A percentile compares a stretch with the other conserved stretches of the same genome.
phyloP scores from a whole-genome alignment of 2,888 invertebrate genomes.

The Ectobius pallidus region DNA sequence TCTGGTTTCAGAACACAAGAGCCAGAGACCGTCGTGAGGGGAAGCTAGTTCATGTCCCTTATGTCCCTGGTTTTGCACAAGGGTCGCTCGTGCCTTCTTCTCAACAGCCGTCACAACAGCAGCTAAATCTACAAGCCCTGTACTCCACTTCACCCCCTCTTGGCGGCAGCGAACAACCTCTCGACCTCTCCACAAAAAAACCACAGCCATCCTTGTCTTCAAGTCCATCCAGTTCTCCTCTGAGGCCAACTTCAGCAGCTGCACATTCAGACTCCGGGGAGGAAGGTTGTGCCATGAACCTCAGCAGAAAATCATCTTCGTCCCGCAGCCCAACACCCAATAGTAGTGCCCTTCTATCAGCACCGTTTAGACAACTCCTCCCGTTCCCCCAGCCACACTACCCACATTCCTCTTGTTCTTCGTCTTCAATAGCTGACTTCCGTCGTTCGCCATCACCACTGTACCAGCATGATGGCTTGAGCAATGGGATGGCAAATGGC shows the following conservation, averaged over 20 bases:
- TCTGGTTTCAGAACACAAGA: slow-evolving; percentile 96
- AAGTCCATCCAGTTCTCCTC: slow-evolving; percentile 67
- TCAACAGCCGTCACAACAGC: slow-evolving; percentile 36
- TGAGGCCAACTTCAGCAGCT: slow-evolving; percentile 62
- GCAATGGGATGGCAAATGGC: slow-evolving; percentile 52
- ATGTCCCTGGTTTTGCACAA: slow-evolving; percentile 49
- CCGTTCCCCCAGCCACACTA: slow-evolving; percentile 56
- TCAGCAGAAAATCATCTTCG: slow-evolving; percentile 67
- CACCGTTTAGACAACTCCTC: slow-evolving; percentile 31
- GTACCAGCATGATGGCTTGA: slow-evolving; percentile 35
- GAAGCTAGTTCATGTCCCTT: slow-evolving; percentile 58
- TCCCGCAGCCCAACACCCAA: slow-evolving; percentile 65
- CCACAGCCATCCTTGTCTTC: slow-evolving; percentile 59
- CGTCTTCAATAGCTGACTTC: slow-evolving; percentile 53
- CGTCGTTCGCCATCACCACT: slow-evolving; percentile 60
- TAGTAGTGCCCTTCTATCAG: slow-evolving; percentile 45
- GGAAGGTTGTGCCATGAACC: slow-evolving; percentile 66
- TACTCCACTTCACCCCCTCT: slow-evolving; percentile 14
- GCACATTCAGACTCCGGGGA: slow-evolving; percentile 66
- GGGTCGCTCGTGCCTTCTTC: slow-evolving; percentile 39
- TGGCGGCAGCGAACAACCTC: slow-evolving; percentile 71
- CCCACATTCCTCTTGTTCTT: slow-evolving; percentile 64
- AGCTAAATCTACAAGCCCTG: slow-evolving; percentile 2
- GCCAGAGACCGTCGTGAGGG: slow-evolving; percentile 83
- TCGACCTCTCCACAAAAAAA: slow-evolving; percentile 89